Evolutionary conservation across 2,113 vertebrate genomes (phyloP).

Genomic region (Bufo bufo): DNA sequence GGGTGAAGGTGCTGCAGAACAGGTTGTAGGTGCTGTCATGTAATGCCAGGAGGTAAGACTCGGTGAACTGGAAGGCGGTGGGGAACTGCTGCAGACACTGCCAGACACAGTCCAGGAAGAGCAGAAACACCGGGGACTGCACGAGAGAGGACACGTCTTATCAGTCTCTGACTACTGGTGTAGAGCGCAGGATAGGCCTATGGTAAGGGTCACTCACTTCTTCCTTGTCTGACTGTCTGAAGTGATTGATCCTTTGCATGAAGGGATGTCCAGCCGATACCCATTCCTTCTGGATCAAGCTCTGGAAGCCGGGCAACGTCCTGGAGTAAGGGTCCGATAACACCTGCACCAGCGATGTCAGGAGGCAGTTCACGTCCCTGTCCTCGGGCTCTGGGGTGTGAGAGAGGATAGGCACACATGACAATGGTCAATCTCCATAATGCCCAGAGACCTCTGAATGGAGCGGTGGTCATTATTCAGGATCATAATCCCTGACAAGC

Average conservation of each 20-base stretch:
- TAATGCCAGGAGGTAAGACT: conserved; percentile 85
- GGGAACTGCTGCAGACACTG: conserved; percentile 88
- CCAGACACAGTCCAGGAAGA: conserved; percentile 94
- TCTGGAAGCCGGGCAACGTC: conserved; percentile 84
- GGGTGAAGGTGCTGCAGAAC: conserved; percentile 85
- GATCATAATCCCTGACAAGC: too few species aligned
- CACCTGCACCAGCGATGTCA: conserved; percentile 91
- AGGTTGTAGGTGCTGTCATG: conserved; percentile 87
- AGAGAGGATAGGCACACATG: background rate
- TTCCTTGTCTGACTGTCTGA: conserved; percentile 74
- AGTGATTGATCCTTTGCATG: conserved; percentile 78
- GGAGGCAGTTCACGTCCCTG: conserved; percentile 87
- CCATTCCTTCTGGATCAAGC: conserved; percentile 93
- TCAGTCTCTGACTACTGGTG: too few species aligned
- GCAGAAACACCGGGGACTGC: conserved; percentile 89
- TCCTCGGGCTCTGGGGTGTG: conserved; percentile 81
- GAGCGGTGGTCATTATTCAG: too few species aligned
- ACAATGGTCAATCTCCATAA: background rate
- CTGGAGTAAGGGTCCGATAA: conserved; percentile 84
- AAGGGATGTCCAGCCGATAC: conserved; percentile 89
- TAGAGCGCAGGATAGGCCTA: too few species aligned
- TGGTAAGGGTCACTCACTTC: conserved; percentile 71
- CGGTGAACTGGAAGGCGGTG: conserved; percentile 84
- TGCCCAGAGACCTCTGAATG: too few species aligned
- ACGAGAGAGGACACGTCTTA: background rate